These are phyloP conservation scores for Abramis brama DNA, from an alignment of 2,113 vertebrate genomes.

Conservation along the genomic window DNA sequence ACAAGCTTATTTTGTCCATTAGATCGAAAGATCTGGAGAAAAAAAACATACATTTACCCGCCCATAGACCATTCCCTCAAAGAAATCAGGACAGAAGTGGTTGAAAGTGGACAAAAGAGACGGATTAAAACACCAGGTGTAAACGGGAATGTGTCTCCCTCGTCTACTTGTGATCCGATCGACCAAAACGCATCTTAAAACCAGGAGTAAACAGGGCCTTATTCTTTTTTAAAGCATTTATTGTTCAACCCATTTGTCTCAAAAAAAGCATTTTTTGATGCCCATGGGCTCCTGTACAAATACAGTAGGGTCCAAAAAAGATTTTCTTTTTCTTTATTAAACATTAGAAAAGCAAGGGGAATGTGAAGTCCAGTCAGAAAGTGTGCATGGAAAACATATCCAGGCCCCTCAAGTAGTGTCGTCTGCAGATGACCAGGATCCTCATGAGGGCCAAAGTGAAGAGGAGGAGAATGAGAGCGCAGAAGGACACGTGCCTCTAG, in stretches of 20 bases:
- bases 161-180: too few species aligned
- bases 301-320: not conserved
- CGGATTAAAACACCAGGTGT: too few species aligned
- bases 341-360: not conserved
- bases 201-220: too few species aligned
- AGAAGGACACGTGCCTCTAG: slow-evolving; percentile 70
- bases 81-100: too few species aligned
- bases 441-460: not conserved
- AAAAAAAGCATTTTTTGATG: not conserved
- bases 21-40: too few species aligned
- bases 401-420: not conserved
- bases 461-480: slow-evolving; percentile 57
- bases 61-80: too few species aligned
- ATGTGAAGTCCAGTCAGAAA: not conserved
- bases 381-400: not conserved
- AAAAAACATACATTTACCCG: too few species aligned
- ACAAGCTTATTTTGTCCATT: too few species aligned
- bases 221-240: not conserved
- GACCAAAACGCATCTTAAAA: too few species aligned
- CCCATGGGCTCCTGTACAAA: not conserved
- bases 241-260: not conserved
- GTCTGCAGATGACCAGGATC: not conserved
- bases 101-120: too few species aligned
- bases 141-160: too few species aligned
- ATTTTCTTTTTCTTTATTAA: not conserved